phyloP scores from a whole-genome alignment of 2,113 vertebrate genomes.

The Salminus brasiliensis region DNA sequence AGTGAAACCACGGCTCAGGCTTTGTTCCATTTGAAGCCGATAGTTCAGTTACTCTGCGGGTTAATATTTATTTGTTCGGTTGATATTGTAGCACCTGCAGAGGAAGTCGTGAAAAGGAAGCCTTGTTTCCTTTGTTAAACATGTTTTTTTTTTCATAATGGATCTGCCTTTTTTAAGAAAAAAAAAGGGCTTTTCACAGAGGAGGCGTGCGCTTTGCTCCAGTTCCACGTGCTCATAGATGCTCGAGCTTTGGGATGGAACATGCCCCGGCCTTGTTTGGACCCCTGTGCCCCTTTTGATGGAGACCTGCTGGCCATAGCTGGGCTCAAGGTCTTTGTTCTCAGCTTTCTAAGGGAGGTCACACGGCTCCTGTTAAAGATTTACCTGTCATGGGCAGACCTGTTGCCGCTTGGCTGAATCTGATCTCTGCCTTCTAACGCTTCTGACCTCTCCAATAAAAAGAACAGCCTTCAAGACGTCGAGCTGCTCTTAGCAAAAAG shows the following conservation, averaged over 20 bases:
- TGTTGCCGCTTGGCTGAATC: not conserved
- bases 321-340: constrained; percentile 15
- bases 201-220: not conserved
- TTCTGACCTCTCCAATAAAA: not conserved
- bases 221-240: not conserved
- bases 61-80: constrained; percentile 52
- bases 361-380: constrained; percentile 33
- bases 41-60: constrained; percentile 24
- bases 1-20: not conserved
- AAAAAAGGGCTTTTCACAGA: not conserved
- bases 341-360: constrained; percentile 12
- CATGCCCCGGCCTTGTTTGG: too few relatives aligned
- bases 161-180: not conserved
- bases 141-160: not conserved
- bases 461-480: not conserved
- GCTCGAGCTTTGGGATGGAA: not conserved
- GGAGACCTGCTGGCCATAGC: constrained; percentile 9
- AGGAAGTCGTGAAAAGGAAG: constrained; percentile 77
- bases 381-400: constrained; percentile 19
- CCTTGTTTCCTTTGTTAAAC: constrained; percentile 71
- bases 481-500: not conserved
- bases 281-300: not conserved
- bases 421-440: not conserved
- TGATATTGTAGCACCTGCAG: constrained; percentile 72
- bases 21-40: not conserved